Base-by-base conservation (phyloP, 35 echinoderm and acorn worm genomes). In the Holothuria glaberrima region DNA sequence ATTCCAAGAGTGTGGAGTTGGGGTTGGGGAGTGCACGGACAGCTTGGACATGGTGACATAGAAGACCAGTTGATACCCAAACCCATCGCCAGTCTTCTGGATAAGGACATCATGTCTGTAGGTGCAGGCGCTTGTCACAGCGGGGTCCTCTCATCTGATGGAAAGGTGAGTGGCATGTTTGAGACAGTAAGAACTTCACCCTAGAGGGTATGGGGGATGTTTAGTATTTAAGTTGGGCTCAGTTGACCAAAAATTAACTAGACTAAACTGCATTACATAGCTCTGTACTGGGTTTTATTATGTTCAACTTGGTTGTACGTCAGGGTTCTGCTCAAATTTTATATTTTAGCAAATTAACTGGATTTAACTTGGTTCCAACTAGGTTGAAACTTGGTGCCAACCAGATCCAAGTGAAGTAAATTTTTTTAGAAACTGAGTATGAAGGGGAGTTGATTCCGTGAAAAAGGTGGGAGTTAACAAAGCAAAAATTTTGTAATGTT, bases 11-110 rank as follows among this genome's bases (percentile, higher is more conserved):
- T 98, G 17, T 98, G 66, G 52, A 98, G 96, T 61, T 98, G 94
- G 88, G 96, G 96, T 12, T 98, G 96, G 96, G 96, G 96, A 30
- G 96, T 94, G 5, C 96, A 98, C 84, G 96, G 96, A 57, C 96
- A 98, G 83, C 83, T 98, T 24, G 96, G 96, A 19, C 93, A 92
- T 33, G 93, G 93, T 21, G 59, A 71, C 25, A 68, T 93, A 9
- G 93, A 94, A 38, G 93, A 98, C 79, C 90, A 94, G 27, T 69
- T 93, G 22, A 31, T 86, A 73, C 96, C 96, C 21, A 71, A 71
- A 71, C 66, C 60, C 36, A 64, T 98, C 25, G 67, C 50, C 45
- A 48, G 22, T 54, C 83, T 98, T 12, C 83, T 83, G 31, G 35
- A 84, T 10, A 61, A 68, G 77, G 67, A 75, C 52, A 90, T 94